phyloP scores from a whole-genome alignment of 2,113 vertebrate genomes.

The Isichthys henryi region DNA sequence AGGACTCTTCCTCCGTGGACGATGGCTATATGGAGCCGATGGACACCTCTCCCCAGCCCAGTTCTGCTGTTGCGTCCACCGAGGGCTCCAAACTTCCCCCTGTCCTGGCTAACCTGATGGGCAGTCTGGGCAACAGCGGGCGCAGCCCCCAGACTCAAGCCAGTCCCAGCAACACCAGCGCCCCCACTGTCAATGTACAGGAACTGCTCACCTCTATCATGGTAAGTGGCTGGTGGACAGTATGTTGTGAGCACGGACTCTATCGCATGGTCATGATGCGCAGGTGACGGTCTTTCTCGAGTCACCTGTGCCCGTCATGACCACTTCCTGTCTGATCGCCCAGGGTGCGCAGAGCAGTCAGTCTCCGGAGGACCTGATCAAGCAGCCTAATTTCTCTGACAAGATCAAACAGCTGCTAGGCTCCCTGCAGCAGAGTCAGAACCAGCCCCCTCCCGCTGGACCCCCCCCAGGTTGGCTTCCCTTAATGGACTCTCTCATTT shows the following conservation, averaged over 20 bases:
- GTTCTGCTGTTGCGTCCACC: slow-evolving; percentile 41
- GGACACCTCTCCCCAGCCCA: slow-evolving; percentile 50
- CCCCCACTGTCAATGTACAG: slow-evolving; percentile 76
- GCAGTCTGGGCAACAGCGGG: slow-evolving; percentile 61
- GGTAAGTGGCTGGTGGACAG: slow-evolving; percentile 48
- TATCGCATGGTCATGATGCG: background rate
- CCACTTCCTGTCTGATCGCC: background rate
- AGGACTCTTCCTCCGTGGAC: slow-evolving; percentile 73
- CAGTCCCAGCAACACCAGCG: slow-evolving; percentile 46
- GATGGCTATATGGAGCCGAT: slow-evolving; percentile 68
- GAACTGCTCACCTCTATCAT: slow-evolving; percentile 88
- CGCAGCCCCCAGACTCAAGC: slow-evolving; percentile 62
- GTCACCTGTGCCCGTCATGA: background rate
- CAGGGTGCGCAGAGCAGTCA: slow-evolving; percentile 74
- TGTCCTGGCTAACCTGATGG: slow-evolving; percentile 83
- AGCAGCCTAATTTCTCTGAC: slow-evolving; percentile 83
- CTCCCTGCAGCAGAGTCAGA: slow-evolving; percentile 62
- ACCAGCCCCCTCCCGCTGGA: slow-evolving; percentile 44
- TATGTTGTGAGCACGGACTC: background rate
- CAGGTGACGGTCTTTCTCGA: background rate
- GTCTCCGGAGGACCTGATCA: slow-evolving; percentile 81
- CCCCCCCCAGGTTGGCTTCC: slow-evolving; percentile 51
- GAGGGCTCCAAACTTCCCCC: slow-evolving; percentile 79
- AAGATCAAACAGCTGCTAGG: slow-evolving; percentile 86
- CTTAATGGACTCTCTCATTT: background rate